Evolutionary conservation across 1,140 invertebrate genomes (phyloP).

Genomic region (Theocolax elegans): DNA sequence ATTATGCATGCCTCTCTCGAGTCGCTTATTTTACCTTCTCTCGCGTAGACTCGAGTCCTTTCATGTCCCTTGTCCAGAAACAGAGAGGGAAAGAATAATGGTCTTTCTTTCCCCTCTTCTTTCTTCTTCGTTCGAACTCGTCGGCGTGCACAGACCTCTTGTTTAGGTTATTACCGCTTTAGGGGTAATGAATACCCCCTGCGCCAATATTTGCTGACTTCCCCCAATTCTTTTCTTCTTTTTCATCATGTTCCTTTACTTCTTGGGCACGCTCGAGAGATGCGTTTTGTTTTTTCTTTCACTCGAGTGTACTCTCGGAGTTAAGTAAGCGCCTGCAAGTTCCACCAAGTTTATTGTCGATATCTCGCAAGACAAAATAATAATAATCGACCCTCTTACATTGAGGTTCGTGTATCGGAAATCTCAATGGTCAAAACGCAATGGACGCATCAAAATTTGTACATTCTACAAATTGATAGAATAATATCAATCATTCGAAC

Average conservation of each 20-base stretch:
- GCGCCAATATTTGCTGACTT: conserved; percentile 16
- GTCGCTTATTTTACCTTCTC: conserved; percentile 23
- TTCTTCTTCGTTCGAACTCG: background rate
- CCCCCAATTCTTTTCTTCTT: background rate
- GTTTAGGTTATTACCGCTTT: conserved; percentile 20
- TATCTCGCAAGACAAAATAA: too few relatives aligned
- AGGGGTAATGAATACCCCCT: conserved; percentile 18
- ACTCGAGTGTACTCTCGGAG: too few relatives aligned
- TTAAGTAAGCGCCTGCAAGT: too few relatives aligned
- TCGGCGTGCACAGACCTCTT: background rate
- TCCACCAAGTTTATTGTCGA: too few relatives aligned
- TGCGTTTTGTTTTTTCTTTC: background rate
- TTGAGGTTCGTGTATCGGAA: too few relatives aligned
- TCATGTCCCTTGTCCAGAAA: background rate
- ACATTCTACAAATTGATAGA: too few relatives aligned
- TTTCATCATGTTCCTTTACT: background rate
- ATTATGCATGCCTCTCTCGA: conserved; percentile 3
- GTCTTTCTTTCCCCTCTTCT: background rate
- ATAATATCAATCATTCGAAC: too few relatives aligned
- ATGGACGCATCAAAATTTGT: too few relatives aligned
- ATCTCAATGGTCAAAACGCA: too few relatives aligned
- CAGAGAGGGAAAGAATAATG: conserved; percentile 17
- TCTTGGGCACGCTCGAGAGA: background rate
- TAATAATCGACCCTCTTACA: too few relatives aligned
- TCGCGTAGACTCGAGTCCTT: conserved; percentile 14